Evolutionary conservation across 2,888 invertebrate genomes (phyloP).

Genomic region (Rotaria socialis): DNA sequence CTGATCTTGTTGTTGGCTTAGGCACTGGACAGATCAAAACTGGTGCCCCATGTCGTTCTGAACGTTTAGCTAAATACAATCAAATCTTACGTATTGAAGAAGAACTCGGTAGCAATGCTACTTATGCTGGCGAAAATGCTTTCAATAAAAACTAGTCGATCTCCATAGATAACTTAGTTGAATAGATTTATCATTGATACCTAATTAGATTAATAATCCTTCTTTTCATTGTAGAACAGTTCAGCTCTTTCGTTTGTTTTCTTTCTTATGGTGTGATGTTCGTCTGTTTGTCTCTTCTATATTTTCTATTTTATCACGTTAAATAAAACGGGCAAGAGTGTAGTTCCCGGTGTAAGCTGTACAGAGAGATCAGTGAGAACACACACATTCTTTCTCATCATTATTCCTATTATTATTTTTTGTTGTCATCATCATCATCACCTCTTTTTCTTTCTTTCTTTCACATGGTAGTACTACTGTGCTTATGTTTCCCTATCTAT

Average conservation of each 20-base stretch:
- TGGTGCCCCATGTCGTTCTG: constrained; percentile 96
- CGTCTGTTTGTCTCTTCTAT: constrained; percentile 32
- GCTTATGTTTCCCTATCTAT: neutral
- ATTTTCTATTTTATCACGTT: neutral
- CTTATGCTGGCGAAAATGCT: constrained; percentile 80
- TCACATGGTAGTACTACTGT: neutral
- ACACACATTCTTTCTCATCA: neutral
- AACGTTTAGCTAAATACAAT: constrained; percentile 95
- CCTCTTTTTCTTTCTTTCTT: neutral
- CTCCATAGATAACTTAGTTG: neutral
- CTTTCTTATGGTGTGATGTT: neutral
- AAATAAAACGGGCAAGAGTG: constrained; percentile 33
- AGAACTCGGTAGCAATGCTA: constrained; percentile 81
- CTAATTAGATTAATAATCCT: neutral
- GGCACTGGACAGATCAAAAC: constrained; percentile 98
- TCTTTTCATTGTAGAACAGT: neutral
- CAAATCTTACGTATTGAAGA: constrained; percentile 96
- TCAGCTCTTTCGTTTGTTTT: neutral
- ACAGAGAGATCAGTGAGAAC: constrained; percentile 22
- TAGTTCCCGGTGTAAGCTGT: constrained; percentile 10
- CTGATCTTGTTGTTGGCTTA: constrained; percentile 93
- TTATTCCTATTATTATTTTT: neutral
- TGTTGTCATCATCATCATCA: neutral
- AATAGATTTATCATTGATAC: neutral
- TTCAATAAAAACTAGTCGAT: constrained; percentile 23